These are phyloP conservation scores for Leptonema lineaticorne DNA, from an alignment of 1,140 invertebrate species.

Conservation along the genomic window DNA sequence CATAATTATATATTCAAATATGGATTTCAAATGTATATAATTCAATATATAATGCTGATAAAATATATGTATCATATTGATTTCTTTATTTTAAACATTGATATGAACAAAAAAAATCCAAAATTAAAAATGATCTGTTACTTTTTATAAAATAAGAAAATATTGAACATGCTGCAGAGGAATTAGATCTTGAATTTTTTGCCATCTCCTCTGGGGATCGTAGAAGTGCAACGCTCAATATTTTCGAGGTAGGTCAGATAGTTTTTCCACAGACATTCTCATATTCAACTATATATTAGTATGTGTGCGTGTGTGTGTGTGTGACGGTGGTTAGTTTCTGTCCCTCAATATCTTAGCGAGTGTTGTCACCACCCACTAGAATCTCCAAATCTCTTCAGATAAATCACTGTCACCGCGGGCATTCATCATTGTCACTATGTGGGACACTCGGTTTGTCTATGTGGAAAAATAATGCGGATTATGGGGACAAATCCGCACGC, in stretches of 20 bases:
- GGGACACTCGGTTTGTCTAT: slow-evolving; percentile 40
- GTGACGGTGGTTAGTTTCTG: not conserved
- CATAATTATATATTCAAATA: too few species aligned
- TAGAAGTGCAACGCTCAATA: not conserved
- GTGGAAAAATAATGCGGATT: slow-evolving; percentile 38
- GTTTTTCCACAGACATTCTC: not conserved
- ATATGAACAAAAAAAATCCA: too few species aligned
- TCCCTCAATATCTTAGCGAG: not conserved
- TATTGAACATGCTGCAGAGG: too few species aligned
- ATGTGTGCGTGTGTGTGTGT: not conserved
- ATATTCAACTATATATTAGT: not conserved
- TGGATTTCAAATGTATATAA: too few species aligned
- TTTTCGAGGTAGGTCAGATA: slow-evolving; percentile 1
- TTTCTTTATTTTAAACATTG: too few species aligned
- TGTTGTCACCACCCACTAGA: slow-evolving; percentile 23
- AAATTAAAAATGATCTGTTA: too few species aligned
- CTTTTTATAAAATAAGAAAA: too few species aligned
- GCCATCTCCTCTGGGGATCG: too few species aligned
- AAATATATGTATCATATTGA: too few species aligned
- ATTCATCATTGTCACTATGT: slow-evolving; percentile 42
- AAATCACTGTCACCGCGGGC: slow-evolving; percentile 39
- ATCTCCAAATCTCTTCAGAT: slow-evolving; percentile 37
- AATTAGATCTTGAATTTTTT: too few species aligned
- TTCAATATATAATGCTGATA: too few species aligned
- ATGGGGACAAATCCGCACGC: slow-evolving; percentile 18